Base-by-base conservation (phyloP, 1,140 invertebrate genomes). In the Drosophila burlai region DNA sequence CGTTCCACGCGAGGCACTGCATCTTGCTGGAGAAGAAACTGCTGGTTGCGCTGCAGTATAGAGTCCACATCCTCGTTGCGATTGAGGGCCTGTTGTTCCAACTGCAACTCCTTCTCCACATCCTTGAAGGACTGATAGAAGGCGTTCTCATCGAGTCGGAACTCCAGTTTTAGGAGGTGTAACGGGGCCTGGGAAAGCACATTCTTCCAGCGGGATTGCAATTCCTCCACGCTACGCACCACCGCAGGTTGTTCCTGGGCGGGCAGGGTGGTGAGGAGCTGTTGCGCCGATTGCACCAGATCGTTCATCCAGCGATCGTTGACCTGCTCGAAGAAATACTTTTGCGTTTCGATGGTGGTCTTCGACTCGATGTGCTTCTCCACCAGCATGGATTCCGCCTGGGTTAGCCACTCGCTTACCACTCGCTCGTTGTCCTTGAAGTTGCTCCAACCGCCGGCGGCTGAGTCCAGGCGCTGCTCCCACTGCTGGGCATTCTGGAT, bases 131-230 rank as follows among this genome's bases (percentile, higher is more conserved):
- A 96, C 63, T 97, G 96, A 59, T 96, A 94, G 93, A 98, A 98
- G 3, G 96, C 95, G 16, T 96, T 95, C 93, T 99, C 97, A 67
- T 98, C 96, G 7, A 98, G 92, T 16, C 96, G 93, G 93, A 99
- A 99, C 93, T 99, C 98, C n/a, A 98, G 94, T 76, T 96, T 95
- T 93, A 98, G 96, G 29, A 98, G 93, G 93, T 98, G 97, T 26
- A 97, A 93, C 0, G 98, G 98, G 1, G 97, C 97, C 74, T 96
- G 95, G 15, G 94, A 94, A 13, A 97, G 93, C 9, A 98, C 95
- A 66, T 97, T 95, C 69, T 96, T 95, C 97, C 97, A 98, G 71
- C 96, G 95, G 31, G 94, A 93, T 91, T 97, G 96, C 7, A 97
- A 83, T 16, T 94, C 94, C 69, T 96, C 95, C 0, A 97, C 95